A percentile compares a stretch with the other conserved stretches of the same genome.
These are phyloP conservation scores for Tursiops truncatus DNA, from an alignment of 2,113 vertebrate genomes.

Conservation along the genomic window DNA sequence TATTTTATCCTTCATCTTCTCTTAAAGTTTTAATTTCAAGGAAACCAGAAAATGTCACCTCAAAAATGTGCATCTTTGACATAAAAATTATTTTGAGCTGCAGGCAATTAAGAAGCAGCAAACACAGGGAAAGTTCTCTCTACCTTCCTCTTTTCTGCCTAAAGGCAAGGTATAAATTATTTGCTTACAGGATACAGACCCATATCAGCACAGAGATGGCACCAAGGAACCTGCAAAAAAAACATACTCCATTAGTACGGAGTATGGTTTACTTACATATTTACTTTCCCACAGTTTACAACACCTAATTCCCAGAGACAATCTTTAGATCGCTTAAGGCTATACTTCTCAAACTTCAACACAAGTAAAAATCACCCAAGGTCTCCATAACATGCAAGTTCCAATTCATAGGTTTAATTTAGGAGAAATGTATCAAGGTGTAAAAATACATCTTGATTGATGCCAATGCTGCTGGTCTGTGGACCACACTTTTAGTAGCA, in stretches of 20 bases:
- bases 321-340: background rate
- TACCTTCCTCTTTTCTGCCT: background rate
- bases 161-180: background rate
- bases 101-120: background rate
- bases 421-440: background rate
- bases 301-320: background rate
- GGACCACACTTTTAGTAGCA: background rate
- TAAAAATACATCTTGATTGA: background rate
- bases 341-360: background rate
- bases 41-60: background rate
- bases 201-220: background rate
- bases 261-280: background rate
- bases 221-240: background rate
- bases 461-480: background rate
- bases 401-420: background rate
- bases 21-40: background rate
- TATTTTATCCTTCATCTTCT: background rate
- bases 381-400: background rate
- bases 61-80: background rate
- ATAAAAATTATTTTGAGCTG: background rate
- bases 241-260: background rate
- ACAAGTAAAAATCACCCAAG: background rate
- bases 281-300: background rate
- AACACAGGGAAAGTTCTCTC: background rate
- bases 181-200: background rate